A percentile compares a stretch with the other conserved stretches of the same genome.
phyloP scores from a whole-genome alignment of 2,113 vertebrate species.

The Phrynosoma platyrhinos region DNA sequence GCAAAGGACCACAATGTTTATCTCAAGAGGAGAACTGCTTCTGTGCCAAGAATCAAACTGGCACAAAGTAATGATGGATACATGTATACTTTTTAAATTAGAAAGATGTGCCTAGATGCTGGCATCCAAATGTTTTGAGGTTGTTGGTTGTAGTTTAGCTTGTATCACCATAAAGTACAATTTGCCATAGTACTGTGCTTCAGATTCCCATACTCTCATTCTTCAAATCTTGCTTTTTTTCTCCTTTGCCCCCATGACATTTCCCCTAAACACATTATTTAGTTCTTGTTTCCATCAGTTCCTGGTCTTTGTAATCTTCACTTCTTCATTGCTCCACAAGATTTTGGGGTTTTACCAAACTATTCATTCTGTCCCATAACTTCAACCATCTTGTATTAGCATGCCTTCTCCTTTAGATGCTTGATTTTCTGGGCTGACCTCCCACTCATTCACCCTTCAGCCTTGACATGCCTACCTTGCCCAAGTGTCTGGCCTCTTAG shows the following conservation, averaged over 20 bases:
- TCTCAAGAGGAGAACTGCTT: neutral
- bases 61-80: no score
- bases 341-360: neutral
- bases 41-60: neutral
- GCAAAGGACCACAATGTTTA: neutral
- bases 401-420: neutral
- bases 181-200: neutral
- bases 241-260: no score
- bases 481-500: neutral
- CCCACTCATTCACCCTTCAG: no score
- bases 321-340: neutral
- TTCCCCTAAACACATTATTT: neutral
- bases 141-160: neutral
- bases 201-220: neutral
- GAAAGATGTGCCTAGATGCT: neutral
- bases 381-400: neutral
- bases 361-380: neutral
- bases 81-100: neutral
- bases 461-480: neutral
- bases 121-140: neutral
- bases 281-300: neutral
- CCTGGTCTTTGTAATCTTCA: neutral
- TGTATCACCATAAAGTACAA: neutral
- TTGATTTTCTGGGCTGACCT: no score
- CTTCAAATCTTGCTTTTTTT: neutral